These are phyloP conservation scores for Nasonia longicornis DNA, from an alignment of 1,140 invertebrate species.

Conservation along the genomic window DNA sequence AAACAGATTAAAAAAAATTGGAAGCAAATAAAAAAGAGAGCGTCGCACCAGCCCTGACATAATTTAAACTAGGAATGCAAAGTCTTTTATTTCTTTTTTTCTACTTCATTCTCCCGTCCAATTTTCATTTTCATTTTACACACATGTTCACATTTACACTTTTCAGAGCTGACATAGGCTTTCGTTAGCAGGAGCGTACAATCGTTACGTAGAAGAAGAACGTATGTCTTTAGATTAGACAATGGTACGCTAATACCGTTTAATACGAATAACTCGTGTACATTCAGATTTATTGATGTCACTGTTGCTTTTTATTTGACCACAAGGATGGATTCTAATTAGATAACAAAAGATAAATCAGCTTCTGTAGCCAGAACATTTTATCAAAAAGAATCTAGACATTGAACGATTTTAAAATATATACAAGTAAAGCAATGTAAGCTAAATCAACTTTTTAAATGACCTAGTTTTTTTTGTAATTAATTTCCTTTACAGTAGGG, in stretches of 20 bases:
- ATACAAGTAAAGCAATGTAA: not conserved
- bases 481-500: not conserved
- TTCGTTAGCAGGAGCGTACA: constrained; percentile 50
- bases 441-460: not conserved
- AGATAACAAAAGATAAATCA: not conserved
- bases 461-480: not conserved
- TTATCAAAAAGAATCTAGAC: not conserved
- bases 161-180: constrained; percentile 49
- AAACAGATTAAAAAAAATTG: constrained; percentile 27
- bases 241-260: constrained; percentile 53
- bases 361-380: not conserved
- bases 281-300: constrained; percentile 55
- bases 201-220: constrained; percentile 55
- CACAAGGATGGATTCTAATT: constrained; percentile 9
- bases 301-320: constrained; percentile 50
- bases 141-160: constrained; percentile 45
- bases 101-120: constrained; percentile 25
- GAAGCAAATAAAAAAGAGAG: constrained; percentile 35
- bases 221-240: constrained; percentile 54
- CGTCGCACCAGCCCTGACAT: constrained; percentile 26
- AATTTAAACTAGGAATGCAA: constrained; percentile 41
- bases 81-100: constrained; percentile 30
- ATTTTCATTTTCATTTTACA: constrained; percentile 25
- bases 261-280: constrained; percentile 56
- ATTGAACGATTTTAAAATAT: constrained; percentile 7